phyloP scores from a whole-genome alignment of 2,797 vertebrate genomes.

The Forpus xanthops region DNA sequence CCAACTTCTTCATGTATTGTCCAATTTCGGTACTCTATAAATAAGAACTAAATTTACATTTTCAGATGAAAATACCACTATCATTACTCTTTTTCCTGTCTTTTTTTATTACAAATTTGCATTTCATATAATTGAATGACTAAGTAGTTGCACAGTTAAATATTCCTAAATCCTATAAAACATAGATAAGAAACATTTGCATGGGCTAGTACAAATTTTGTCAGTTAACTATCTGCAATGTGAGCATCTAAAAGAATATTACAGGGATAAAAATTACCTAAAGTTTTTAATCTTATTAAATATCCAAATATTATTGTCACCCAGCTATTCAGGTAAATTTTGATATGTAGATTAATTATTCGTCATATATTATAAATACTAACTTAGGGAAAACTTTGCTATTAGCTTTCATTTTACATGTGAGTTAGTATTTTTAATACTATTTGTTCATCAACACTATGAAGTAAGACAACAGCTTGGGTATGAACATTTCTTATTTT shows the following conservation, averaged over 20 bases:
- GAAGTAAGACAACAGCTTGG: not conserved
- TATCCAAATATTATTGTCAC: not conserved
- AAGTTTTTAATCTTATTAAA: not conserved
- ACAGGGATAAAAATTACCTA: not conserved
- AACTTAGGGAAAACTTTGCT: not conserved
- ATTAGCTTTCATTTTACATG: not conserved
- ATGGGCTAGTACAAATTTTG: not conserved
- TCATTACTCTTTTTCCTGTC: not conserved
- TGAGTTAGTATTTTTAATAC: not conserved
- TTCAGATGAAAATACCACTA: not conserved
- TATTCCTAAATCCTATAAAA: not conserved
- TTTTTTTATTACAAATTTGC: not conserved
- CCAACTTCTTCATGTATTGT: not conserved
- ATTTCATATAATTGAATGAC: not conserved
- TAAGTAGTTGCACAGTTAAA: not conserved
- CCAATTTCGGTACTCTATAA: not conserved
- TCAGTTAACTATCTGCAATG: not conserved
- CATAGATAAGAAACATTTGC: not conserved
- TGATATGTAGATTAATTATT: not conserved
- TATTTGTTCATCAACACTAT: not conserved
- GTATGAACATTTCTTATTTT: not conserved
- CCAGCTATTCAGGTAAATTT: not conserved
- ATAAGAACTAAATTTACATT: not conserved
- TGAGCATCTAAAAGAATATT: not conserved
- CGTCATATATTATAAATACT: not conserved